Base-by-base conservation (phyloP, 2,113 vertebrate species). In the Furnarius figulus region DNA sequence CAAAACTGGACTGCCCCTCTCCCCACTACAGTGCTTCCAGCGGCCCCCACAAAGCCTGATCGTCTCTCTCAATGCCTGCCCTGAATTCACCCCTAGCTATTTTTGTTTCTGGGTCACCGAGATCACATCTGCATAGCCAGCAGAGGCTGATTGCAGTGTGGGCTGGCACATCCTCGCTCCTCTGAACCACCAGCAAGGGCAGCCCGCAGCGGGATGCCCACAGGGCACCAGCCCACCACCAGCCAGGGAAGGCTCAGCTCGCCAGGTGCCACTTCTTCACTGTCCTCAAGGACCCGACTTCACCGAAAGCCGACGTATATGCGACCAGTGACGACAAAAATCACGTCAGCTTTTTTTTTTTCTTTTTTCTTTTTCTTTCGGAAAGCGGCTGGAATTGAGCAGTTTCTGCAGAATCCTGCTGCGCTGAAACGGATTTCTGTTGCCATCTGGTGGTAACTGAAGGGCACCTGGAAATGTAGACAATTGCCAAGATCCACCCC, bases 381-480 rank as follows among this genome's bases (percentile, higher is more conserved):
- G 33, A 59, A 72, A 76, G 58, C 74, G 42, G 71, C 47, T 53
- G 85, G 31, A 79, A 42, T 17, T 1, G 33, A 53, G 67, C 12
- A 14, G 37, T 1, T 35, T 2, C 53, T 4, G 47, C 73, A 65
- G 39, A 46, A 80, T 18, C 35, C 66, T 31, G 81, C 56, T 5
- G 52, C 9, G 7, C 35, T 65, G 22, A 27, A 56, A 47, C 21
- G 52, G 94, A 23, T 93, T 94, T 82, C 53, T 90, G 71, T 91
- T 96, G 97, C 97, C 97, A 96, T 78, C 97, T 97, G 91, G 82
- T 89, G 97, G 89, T 62, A 53, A 23, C 2, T 4, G 24, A 25
- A 20, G 23, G 22, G 67, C 9, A 66, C 21, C 18, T 49, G 40
- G 44, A 62, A 68, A 37, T 1, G 13, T 0, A 10, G 25, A 23